Evolutionary conservation across 1,140 invertebrate genomes (phyloP), one percentile per base, ranked within the genome.

Genomic region (Eubasilissa regina): DNA sequence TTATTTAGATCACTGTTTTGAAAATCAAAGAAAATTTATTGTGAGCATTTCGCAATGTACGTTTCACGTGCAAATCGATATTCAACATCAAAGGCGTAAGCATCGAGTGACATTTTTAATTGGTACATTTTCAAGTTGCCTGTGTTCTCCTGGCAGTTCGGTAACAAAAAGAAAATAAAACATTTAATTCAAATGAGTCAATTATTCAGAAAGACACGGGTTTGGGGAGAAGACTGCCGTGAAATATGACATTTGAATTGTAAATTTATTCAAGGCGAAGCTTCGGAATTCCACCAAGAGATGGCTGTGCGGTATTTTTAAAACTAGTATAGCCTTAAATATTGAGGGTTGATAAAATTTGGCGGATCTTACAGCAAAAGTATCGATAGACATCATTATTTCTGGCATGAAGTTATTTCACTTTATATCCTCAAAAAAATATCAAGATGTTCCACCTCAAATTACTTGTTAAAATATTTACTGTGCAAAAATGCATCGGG

Each of bases 191-290:
- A 82, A 82, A 82, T 80, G 78, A 82, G 75, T 82, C 81, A 82
- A 82, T 82, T 82, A 82, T 82, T 82, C 78, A 75, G 77, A 56
- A 77, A 77, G 74, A 75, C 77, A 73, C 72, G 75, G 62, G 60
- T 58, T 51, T n/a, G 15, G 60, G 60, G 75, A 35, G 25, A 72
- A 58, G 45, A 74, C 74, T 75, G 43, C 81, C 64, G 78, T 82
- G 81, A 83, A 83, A 83, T 83, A 83, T 83, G 81, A 83, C 79
- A 83, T 83, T 80, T 80, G 74, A 83, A 83, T 83, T 83, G 79
- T 80, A 83, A 83, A 83, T 83, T 83, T 83, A 83, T 83, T 83
- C 81, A 79, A 77, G 75, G 72, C 75, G 75, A 75, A 78, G 81
- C 78, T 77, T 75, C 75, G 81, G 77, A 44, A 68, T 81, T 79